Base-by-base conservation (phyloP, 2,113 vertebrate species). In the Larimichthys crocea region DNA sequence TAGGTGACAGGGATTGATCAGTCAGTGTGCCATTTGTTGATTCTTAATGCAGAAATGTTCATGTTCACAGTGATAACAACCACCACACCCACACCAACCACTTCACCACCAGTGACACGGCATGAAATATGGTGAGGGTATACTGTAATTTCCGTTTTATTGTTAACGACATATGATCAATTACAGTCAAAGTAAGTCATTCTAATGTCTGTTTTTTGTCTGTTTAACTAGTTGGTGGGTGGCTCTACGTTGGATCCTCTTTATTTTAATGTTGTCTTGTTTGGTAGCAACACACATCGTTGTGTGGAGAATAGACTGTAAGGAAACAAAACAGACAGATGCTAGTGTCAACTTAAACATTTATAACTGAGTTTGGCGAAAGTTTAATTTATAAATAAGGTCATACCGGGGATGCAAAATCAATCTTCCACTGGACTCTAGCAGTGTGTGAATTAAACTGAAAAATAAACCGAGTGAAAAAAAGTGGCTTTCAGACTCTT, bases 221-320 rank as follows among this genome's bases (percentile, higher is more conserved):
- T 60, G 3, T 73, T 42, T 79, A 9, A 31, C 1, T n/a, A 91
- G 92, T 8, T 91, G 77, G 59, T 94, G 93, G 93, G 22, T 6
- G 5, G 24, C 20, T 80, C 88, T 93, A 10, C 90, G 93, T 16
- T 93, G 93, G 93, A 91, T 93, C 60, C 16, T 91, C 42, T 90
- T 92, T 46, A 60, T 77, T 56, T 12, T 65, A 2, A 75, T 89
- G 75, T 31, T 93, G 59, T 63, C 44, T 11, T 88, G 82, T 88
- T 67, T 90, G 40, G 14, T 62, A 44, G 17, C 29, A 14, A 72
- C 74, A 14, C 74, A 83, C 62, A 10, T 90, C 0, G 3, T 24
- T 55, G 64, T 14, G n/a, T 75, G 88, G 79, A 64, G 61, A 72
- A 90, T 55, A 75, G 5, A 11, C 61, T 52, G 14, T 55, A 22